Evolutionary conservation across 2,113 vertebrate species (phyloP).

Genomic region (Mixornis gularis): DNA sequence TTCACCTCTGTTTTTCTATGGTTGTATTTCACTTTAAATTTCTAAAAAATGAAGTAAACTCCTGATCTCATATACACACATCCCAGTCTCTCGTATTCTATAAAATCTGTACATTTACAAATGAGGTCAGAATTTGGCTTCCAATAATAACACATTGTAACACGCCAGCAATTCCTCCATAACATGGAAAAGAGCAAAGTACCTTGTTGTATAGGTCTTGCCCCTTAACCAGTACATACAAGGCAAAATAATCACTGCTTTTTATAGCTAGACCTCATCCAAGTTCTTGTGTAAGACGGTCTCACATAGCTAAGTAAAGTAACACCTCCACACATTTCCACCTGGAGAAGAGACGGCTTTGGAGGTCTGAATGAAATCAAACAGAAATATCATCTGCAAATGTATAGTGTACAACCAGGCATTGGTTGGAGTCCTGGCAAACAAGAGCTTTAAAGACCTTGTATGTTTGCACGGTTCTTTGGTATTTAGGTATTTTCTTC

Average conservation of each 20-base stretch:
- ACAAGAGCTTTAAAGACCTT: background rate
- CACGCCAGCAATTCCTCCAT: background rate
- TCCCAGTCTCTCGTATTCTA: background rate
- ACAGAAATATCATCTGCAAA: background rate
- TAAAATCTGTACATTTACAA: constrained; percentile 17
- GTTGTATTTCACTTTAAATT: background rate
- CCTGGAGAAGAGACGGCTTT: background rate
- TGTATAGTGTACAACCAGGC: background rate
- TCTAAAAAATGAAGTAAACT: constrained; percentile 1
- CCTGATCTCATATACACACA: background rate
- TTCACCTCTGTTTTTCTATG: background rate
- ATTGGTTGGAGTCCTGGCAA: background rate
- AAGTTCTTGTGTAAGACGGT: background rate
- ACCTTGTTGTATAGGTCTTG: background rate
- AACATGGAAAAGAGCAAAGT: background rate
- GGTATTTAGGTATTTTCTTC: background rate
- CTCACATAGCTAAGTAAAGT: background rate
- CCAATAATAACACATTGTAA: background rate
- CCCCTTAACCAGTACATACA: background rate
- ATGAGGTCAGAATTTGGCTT: constrained; percentile 51
- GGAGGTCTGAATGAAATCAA: background rate
- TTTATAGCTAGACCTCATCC: background rate
- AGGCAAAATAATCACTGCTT: background rate
- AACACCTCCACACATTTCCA: background rate
- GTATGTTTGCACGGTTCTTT: background rate